Evolutionary conservation across 2,113 vertebrate species (phyloP).

Genomic region (Petrocephalus microphthalmus): DNA sequence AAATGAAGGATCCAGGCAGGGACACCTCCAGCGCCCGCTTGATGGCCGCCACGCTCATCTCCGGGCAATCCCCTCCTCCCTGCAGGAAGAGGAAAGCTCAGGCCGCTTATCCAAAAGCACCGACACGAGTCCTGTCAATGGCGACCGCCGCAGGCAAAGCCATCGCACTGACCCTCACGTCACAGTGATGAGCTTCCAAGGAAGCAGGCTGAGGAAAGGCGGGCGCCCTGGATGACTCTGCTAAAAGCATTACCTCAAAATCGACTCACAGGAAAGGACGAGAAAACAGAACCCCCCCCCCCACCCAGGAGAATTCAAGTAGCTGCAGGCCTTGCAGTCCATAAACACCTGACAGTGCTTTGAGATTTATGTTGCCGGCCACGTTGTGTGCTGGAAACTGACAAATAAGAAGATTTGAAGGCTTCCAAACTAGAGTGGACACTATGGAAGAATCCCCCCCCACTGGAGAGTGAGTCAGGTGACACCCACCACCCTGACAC

Average conservation of each 20-base stretch:
- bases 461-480: background rate
- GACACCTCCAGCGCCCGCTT: constrained; percentile 77
- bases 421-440: background rate
- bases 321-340: background rate
- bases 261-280: background rate
- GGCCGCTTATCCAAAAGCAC: background rate
- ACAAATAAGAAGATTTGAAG: background rate
- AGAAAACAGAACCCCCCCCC: background rate
- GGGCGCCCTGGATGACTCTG: background rate
- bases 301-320: background rate
- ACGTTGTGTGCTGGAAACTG: background rate
- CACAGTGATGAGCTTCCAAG: background rate
- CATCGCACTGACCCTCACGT: background rate
- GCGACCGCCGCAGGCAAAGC: background rate
- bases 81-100: constrained; percentile 35
- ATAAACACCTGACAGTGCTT: background rate
- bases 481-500: background rate
- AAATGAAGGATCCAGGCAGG: constrained; percentile 79
- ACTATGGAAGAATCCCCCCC: background rate
- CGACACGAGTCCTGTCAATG: background rate
- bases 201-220: background rate
- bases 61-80: constrained; percentile 89
- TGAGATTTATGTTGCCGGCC: constrained; percentile 2
- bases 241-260: background rate
- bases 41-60: constrained; percentile 89